phyloP scores from a whole-genome alignment of 2,113 vertebrate genomes.

The Axis porcinus region DNA sequence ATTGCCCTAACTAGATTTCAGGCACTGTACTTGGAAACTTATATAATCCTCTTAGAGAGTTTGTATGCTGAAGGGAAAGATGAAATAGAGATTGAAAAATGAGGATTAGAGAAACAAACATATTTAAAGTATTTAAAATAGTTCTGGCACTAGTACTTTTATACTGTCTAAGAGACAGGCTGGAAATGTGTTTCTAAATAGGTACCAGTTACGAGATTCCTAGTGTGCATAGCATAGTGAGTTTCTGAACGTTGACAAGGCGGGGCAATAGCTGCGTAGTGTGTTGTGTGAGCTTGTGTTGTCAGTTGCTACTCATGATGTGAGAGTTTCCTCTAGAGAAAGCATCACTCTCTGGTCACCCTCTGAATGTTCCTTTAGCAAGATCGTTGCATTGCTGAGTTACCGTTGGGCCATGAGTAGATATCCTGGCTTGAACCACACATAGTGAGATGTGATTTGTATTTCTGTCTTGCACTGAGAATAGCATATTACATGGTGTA shows the following conservation, averaged over 20 bases:
- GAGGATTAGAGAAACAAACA: neutral
- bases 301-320: neutral
- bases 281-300: neutral
- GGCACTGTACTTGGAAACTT: neutral
- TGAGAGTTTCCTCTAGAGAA: neutral
- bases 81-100: conserved; percentile 13
- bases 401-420: neutral
- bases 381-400: neutral
- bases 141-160: neutral
- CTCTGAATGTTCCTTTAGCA: neutral
- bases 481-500: neutral
- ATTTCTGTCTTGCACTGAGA: neutral
- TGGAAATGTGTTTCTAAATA: neutral
- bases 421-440: neutral
- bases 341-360: neutral
- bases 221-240: neutral
- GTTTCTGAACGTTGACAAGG: neutral
- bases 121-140: neutral
- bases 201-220: neutral
- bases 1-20: neutral
- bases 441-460: neutral
- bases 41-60: neutral
- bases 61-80: neutral
- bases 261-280: neutral
- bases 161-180: neutral